phyloP scores from a whole-genome alignment of 2,888 invertebrate genomes.

The Geotrupes spiniger region DNA sequence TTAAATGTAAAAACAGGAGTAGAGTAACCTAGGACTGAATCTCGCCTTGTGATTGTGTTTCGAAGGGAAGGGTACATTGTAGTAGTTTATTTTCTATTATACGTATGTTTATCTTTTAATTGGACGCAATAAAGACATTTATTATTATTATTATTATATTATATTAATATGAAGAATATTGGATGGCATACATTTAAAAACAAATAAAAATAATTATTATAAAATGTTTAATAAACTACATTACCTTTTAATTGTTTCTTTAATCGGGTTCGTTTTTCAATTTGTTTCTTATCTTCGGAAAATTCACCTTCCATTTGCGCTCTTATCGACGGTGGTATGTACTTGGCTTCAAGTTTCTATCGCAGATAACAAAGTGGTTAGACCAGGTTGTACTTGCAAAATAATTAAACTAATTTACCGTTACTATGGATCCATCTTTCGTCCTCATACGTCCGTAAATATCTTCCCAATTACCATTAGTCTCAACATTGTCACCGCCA shows the following conservation, averaged over 20 bases:
- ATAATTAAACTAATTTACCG: constrained; percentile 46
- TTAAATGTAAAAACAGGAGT: too few relatives aligned
- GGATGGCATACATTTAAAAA: background rate
- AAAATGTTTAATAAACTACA: constrained; percentile 25
- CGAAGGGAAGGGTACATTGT: too few relatives aligned
- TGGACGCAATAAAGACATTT: too few relatives aligned
- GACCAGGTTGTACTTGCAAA: background rate
- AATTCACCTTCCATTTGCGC: constrained; percentile 51
- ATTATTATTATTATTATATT: too few relatives aligned
- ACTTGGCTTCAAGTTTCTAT: constrained; percentile 53
- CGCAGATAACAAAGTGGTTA: background rate
- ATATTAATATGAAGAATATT: too few relatives aligned
- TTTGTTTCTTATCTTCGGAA: constrained; percentile 49
- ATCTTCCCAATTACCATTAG: constrained; percentile 70
- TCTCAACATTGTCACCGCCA: constrained; percentile 23
- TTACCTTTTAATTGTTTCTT: constrained; percentile 79
- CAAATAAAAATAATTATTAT: background rate
- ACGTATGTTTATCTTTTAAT: too few relatives aligned
- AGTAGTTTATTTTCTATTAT: too few relatives aligned
- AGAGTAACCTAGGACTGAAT: too few relatives aligned
- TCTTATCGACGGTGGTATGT: constrained; percentile 81
- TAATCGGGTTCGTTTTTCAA: constrained; percentile 63
- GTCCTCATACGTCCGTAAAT: constrained; percentile 88
- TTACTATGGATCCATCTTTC: constrained; percentile 74
- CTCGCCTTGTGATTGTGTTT: too few relatives aligned